Evolutionary conservation across 1,140 invertebrate species (phyloP), one percentile per base, ranked within the genome.

Genomic region (Psix sp.): DNA sequence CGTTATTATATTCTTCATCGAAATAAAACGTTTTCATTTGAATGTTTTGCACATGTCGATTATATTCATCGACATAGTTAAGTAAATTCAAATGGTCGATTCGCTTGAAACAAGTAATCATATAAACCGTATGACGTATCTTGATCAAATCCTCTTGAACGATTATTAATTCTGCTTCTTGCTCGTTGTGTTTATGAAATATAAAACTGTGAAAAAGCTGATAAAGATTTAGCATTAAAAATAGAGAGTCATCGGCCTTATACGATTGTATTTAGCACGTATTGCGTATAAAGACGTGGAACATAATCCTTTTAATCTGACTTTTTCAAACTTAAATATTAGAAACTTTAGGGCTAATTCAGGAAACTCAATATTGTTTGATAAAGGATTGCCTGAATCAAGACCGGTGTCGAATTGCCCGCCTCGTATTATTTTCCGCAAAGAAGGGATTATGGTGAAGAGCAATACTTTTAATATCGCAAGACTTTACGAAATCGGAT

Each of bases 161-260:
- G 6, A 16, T 59, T 46, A 24, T 66, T 36, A 31, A n/a, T 35
- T 56, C 35, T 16, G 13, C 51, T 24, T 77, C 57, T 74, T 57
- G 63, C 51, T 74, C 40, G 36, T 59, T 49, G 45, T 86, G 83
- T 86, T 85, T 86, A 85, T 84, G 84, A 85, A 87, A 86, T 76
- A 75, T 82, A 86, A 87, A 87, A 86, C 84, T 78, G 83, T 86
- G 84, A 86, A 86, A 86, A 86, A 83, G 80, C 80, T 83, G 40
- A 80, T 79, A 86, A 86, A 87, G 84, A 86, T 87, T 86, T 82
- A 48, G 63, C 60, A 78, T 72, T 80, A 65, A 65, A 66, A 66
- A 78, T 68, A 39, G 46, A 67, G 71, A 63, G 63, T 76, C 62
- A 39, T 38, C 48, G 21, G 11, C 42, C 31, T 40, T 49, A n/a